Base-by-base conservation (phyloP, 1,140 invertebrate species). In the Solenopsis invicta region DNA sequence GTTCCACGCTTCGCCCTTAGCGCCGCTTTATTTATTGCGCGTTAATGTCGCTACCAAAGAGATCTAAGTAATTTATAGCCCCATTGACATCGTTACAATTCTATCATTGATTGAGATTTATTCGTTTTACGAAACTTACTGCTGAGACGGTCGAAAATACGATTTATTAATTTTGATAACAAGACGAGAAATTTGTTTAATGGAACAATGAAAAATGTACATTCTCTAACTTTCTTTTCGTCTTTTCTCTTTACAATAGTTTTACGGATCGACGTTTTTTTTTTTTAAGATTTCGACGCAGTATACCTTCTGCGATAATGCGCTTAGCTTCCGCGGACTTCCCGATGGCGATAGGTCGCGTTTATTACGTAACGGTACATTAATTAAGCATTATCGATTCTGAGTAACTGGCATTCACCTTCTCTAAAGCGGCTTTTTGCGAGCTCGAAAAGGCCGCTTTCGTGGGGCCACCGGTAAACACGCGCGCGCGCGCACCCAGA, bases 361-460 rank as follows among this genome's bases (percentile, higher is more conserved):
- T 41, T 69, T 50, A 71, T 71, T 81, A 21, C 37, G 34, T 48
- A 82, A 74, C 67, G 41, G 54, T 74, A 18, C 50, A 37, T 84
- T 61, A 62, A 84, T 75, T 62, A 62, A 75, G 54, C 13, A 50
- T 84, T 62, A 84, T 59, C 76, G n/a, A 59, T 67, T 80, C 41
- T 13, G 61, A 41, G 50, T 69, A 66, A 59, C 16, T 59, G 29
- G 18, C n/a, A 37, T 66, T 48, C 50, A n/a, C 48, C 67, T 86
- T 64, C 62, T 67, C 52, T 34, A 52, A 81, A 6, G 24, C 13
- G 41, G 69, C 29, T 86, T 84, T 61, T 84, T 84, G 24, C 69
- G 64, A 6, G 2, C 16, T 3, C 45, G 24, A 1, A 54, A n/a
- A n/a, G n/a, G n/a, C n/a, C 0, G 41, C n/a, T 72, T 48, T 52